A percentile compares a stretch with the other conserved stretches of the same genome.
phyloP scores from a whole-genome alignment of 2,113 vertebrate species.

The Notechis scutatus region DNA sequence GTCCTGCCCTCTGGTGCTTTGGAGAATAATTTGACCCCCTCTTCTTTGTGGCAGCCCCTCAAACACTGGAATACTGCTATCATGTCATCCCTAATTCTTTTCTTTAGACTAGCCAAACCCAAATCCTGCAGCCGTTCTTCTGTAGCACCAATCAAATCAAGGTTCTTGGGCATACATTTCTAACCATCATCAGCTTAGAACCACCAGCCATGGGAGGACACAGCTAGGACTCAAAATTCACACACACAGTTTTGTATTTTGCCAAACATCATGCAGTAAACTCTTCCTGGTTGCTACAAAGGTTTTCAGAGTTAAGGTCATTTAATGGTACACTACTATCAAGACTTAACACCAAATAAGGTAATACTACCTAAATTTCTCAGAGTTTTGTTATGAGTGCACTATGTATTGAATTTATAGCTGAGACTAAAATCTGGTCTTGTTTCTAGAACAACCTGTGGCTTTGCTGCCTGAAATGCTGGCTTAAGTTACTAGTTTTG shows the following conservation, averaged over 20 bases:
- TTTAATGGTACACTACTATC: not conserved
- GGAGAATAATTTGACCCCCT: no score
- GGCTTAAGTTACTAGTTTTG: not conserved
- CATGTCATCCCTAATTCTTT: no score
- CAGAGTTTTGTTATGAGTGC: not conserved
- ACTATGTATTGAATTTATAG: not conserved
- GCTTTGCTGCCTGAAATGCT: not conserved
- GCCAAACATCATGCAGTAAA: not conserved
- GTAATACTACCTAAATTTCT: not conserved
- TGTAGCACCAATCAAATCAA: not conserved
- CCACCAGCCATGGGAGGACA: not conserved
- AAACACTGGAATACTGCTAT: no score
- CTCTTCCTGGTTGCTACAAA: not conserved
- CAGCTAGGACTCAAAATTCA: not conserved
- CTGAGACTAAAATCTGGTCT: not conserved
- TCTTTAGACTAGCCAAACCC: no score
- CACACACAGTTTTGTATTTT: not conserved
- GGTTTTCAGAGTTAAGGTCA: not conserved
- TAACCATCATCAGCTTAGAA: not conserved
- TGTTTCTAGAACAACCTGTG: not conserved
- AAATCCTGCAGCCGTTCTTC: not conserved
- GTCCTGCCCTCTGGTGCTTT: no score
- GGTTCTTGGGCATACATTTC: not conserved
- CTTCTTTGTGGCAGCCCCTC: no score
- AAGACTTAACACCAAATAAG: not conserved